Evolutionary conservation across 2,797 vertebrate species (phyloP).

Genomic region (Jordanella pulchra): DNA sequence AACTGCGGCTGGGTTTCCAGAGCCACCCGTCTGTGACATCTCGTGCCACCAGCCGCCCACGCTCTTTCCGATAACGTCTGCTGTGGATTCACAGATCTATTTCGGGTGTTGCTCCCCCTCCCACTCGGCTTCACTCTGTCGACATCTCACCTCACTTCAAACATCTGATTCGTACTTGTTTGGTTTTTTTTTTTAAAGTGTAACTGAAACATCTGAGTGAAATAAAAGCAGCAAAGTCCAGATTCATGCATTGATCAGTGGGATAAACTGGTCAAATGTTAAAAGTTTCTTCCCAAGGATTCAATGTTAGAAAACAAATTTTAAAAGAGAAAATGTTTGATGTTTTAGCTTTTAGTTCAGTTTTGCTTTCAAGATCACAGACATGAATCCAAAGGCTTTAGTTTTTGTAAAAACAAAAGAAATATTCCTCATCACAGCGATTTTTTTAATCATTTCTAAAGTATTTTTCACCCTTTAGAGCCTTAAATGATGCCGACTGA

Average conservation of each 20-base stretch:
- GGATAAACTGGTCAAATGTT: background rate
- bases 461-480: too few relatives aligned
- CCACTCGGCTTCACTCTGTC: background rate
- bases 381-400: background rate
- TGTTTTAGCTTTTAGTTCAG: background rate
- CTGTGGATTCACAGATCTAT: conserved; percentile 50
- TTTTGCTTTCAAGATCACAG: background rate
- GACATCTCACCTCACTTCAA: conserved; percentile 20
- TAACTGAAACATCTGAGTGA: background rate
- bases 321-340: background rate
- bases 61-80: conserved; percentile 19
- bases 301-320: background rate
- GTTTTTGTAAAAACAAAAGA: background rate
- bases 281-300: too few relatives aligned
- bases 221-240: too few relatives aligned
- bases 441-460: too few relatives aligned
- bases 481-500: too few relatives aligned
- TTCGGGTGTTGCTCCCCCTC: conserved; percentile 16
- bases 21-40: conserved; percentile 19
- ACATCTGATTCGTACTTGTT: background rate
- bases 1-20: conserved; percentile 19
- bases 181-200: background rate
- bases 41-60: conserved; percentile 1
- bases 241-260: background rate
- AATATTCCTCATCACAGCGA: background rate